phyloP scores from a whole-genome alignment of 2,888 invertebrate genomes.

The Petrolisthes manimaculis region DNA sequence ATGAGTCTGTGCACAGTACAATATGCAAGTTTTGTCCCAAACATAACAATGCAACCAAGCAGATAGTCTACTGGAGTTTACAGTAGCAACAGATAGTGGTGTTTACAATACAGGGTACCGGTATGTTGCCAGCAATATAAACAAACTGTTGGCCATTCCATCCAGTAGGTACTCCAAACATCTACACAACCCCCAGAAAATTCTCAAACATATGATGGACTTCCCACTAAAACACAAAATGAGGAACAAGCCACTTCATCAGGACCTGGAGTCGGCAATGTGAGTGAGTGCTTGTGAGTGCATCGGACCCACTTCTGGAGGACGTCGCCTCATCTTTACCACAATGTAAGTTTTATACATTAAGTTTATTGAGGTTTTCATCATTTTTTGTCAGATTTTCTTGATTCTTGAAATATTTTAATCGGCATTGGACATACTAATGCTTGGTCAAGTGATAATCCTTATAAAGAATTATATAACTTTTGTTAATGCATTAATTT shows the following conservation, averaged over 20 bases:
- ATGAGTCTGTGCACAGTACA: slow-evolving; percentile 13
- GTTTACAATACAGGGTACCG: neutral
- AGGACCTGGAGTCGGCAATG: neutral
- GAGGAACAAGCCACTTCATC: slow-evolving; percentile 1
- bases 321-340: too few relatives aligned
- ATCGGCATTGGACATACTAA: too few relatives aligned
- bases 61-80: slow-evolving; percentile 1
- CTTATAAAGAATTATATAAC: too few relatives aligned
- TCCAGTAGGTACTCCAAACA: too few relatives aligned
- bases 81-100: neutral
- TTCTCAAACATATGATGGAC: neutral
- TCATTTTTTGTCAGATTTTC: too few relatives aligned
- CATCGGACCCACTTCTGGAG: too few relatives aligned
- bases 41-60: slow-evolving; percentile 5
- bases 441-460: too few relatives aligned
- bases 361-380: too few relatives aligned
- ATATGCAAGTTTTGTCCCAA: slow-evolving; percentile 23
- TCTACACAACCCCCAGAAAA: neutral
- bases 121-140: slow-evolving; percentile 5
- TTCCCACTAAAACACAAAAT: neutral
- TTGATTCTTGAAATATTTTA: too few relatives aligned
- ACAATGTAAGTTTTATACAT: too few relatives aligned
- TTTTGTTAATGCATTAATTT: too few relatives aligned
- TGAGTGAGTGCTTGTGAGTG: too few relatives aligned
- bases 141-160: neutral